Base-by-base conservation (phyloP, 1,140 invertebrate species). In the Dryas iulia region DNA sequence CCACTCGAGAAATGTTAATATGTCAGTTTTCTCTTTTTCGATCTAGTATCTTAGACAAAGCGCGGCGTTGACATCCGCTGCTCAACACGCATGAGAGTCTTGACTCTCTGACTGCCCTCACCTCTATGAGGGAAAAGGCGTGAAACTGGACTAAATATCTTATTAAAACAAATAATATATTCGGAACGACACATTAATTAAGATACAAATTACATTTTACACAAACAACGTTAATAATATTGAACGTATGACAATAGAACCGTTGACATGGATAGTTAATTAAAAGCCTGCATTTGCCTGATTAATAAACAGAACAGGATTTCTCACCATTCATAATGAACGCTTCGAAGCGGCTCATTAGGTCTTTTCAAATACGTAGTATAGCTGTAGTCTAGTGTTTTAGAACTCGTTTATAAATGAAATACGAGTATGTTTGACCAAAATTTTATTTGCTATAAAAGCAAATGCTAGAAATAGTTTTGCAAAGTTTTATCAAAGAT, bases 271-370 rank as follows among this genome's bases (percentile, higher is more conserved):
- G 39, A 47, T 47, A n/a, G 39, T 47, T 47, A 47, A 47, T 47
- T 47, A 47, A 18, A 14, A 18, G 39, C 39, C n/a, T 11, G 39
- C 39, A 47, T 47, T 47, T 47, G 39, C 18, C n/a, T 47, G 39
- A 47, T 47, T 47, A 21, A 47, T 47, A 47, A 47, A 39, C 33
- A 39, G 39, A 47, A 18, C 39, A 47, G 39, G 39, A 47, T 47
- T 47, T 47, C 39, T 47, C 39, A n/a, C 39, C 39, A 10, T 47
- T 47, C 39, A 47, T 10, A 6, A 47, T 6, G 39, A n/a, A 47
- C 18, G 18, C 39, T 47, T 18, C 14, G 39, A 8, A 47, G 39
- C 39, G 39, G n/a, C 39, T 47, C 39, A 11, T 47, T 18, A 21
- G 6, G 7, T 0, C 39, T 47, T 10, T 47, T 39, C 14, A 1